Percentiles rank a stretch among this genome's conserved stretches.
phyloP scores from a whole-genome alignment of 2,888 invertebrate species.

The Cephus runcator region DNA sequence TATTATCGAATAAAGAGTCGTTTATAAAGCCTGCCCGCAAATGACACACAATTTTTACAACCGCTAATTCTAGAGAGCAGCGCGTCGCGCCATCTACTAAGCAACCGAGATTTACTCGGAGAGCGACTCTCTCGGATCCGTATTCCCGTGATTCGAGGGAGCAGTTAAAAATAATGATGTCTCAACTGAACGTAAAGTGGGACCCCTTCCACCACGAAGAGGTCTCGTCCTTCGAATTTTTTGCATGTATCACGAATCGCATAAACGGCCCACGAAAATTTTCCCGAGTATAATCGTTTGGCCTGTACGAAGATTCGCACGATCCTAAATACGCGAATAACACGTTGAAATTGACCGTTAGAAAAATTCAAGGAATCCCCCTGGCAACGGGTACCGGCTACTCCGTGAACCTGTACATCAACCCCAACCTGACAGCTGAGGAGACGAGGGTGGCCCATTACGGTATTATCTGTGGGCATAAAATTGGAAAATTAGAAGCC shows the following conservation, averaged over 20 bases:
- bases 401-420: slow-evolving; percentile 8
- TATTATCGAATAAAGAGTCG: slow-evolving; percentile 62
- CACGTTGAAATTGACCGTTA: background rate
- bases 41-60: slow-evolving; percentile 53
- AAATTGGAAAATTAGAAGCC: slow-evolving; percentile 52
- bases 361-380: background rate
- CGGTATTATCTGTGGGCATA: slow-evolving; percentile 44
- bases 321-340: background rate
- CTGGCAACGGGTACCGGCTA: background rate
- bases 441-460: slow-evolving; percentile 51
- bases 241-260: background rate
- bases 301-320: background rate
- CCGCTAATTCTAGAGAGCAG: slow-evolving; percentile 38
- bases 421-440: slow-evolving; percentile 31
- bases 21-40: slow-evolving; percentile 48
- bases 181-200: background rate
- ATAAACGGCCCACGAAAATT: background rate
- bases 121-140: background rate
- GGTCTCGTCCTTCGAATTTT: background rate
- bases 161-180: background rate
- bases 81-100: background rate
- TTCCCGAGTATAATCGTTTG: background rate
- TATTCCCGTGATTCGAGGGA: background rate
- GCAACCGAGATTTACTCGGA: background rate
- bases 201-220: background rate